phyloP scores from a whole-genome alignment of 2,888 invertebrate species.

The Brachylomia viminalis region DNA sequence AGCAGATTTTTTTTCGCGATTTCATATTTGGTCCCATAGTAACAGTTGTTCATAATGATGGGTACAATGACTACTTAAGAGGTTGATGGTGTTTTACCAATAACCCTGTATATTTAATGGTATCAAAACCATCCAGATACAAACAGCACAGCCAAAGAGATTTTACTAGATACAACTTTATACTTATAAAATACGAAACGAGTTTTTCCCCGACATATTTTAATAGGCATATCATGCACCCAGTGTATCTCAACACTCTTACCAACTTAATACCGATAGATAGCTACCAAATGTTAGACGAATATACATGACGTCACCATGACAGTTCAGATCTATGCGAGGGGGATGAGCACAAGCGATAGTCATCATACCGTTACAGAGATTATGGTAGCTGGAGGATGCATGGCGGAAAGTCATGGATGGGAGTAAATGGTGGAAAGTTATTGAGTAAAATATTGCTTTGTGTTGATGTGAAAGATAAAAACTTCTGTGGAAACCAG shows the following conservation, averaged over 20 bases:
- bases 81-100: too few relatives aligned
- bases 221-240: conserved; percentile 15
- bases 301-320: conserved; percentile 80
- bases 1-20: too few relatives aligned
- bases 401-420: conserved; percentile 47
- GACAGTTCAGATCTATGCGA: conserved; percentile 71
- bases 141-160: too few relatives aligned
- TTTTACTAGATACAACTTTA: too few relatives aligned
- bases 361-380: conserved; percentile 70
- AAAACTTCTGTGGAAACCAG: not conserved
- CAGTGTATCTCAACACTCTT: conserved; percentile 67
- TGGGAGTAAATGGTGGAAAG: conserved; percentile 35
- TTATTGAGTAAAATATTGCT: conserved; percentile 12
- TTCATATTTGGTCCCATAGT: too few relatives aligned
- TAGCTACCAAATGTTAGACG: conserved; percentile 85
- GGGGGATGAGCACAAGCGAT: conserved; percentile 68
- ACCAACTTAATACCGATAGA: conserved; percentile 85
- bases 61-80: too few relatives aligned
- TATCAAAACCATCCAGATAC: too few relatives aligned
- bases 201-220: too few relatives aligned
- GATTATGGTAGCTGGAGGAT: conserved; percentile 53
- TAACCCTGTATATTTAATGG: too few relatives aligned
- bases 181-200: too few relatives aligned
- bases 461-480: conserved; percentile 2
- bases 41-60: too few relatives aligned